Percentiles rank a stretch among this genome's conserved stretches.
These are phyloP conservation scores for Leucoraja ocellata DNA, from an alignment of 2,797 vertebrate species.

Conservation along the genomic window DNA sequence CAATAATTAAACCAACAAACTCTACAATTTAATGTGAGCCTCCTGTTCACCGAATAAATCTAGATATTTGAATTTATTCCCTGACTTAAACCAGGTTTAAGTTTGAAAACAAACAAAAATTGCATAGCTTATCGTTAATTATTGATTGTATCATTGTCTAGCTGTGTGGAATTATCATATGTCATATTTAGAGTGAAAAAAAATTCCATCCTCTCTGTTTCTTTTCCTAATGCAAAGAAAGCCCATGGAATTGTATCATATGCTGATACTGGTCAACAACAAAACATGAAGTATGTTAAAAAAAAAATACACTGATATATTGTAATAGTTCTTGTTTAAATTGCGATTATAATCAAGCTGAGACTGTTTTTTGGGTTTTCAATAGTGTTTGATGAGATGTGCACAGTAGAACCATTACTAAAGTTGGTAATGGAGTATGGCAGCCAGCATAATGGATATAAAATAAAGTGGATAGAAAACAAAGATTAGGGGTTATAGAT, in stretches of 20 bases:
- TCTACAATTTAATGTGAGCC: neutral
- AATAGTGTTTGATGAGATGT: neutral
- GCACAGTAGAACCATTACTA: neutral
- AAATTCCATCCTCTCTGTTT: neutral
- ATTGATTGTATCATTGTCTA: neutral
- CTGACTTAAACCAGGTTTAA: neutral
- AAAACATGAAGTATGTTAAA: neutral
- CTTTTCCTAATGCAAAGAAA: neutral
- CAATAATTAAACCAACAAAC: slow-evolving; percentile 33
- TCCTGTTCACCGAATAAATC: neutral
- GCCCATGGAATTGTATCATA: neutral
- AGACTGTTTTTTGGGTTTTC: neutral
- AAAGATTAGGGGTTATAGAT: neutral
- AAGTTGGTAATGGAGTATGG: neutral
- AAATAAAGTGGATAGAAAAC: neutral
- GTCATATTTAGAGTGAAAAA: neutral
- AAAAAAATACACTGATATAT: neutral
- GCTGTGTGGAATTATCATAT: slow-evolving; percentile 5
- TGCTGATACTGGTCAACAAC: neutral
- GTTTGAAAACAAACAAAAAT: neutral
- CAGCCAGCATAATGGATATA: neutral
- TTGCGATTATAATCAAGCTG: neutral
- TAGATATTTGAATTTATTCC: slow-evolving; percentile 16
- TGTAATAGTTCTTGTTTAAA: neutral
- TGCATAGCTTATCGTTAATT: neutral